Percentiles rank a stretch among this genome's conserved stretches.
These are phyloP conservation scores for Drosophila pegasa DNA, from an alignment of 2,888 invertebrate genomes.

Conservation along the genomic window DNA sequence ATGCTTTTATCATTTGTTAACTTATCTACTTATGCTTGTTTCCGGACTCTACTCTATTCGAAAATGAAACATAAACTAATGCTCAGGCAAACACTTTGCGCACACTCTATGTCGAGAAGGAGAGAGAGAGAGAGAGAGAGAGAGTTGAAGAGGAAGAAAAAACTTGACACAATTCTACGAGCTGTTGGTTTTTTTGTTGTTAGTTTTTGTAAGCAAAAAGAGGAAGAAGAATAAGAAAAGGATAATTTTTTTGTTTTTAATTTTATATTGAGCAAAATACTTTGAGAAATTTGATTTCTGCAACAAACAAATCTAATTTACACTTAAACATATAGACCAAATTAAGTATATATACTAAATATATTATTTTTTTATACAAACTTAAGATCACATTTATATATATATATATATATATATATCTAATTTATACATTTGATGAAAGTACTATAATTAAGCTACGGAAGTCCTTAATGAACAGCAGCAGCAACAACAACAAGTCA, in stretches of 20 bases:
- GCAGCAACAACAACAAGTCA: constrained; percentile 60
- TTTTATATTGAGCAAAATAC: constrained; percentile 56
- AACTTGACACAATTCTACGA: constrained; percentile 54
- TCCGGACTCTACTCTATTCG: constrained; percentile 27
- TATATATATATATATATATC: not conserved
- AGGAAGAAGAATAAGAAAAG: constrained; percentile 2
- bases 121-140: too few species aligned
- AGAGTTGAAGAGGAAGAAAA: constrained; percentile 13
- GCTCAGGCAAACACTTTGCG: constrained; percentile 69
- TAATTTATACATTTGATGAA: constrained; percentile 26
- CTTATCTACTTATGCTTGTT: constrained; percentile 1
- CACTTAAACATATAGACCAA: constrained; percentile 48
- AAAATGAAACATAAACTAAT: constrained; percentile 40
- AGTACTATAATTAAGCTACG: constrained; percentile 37
- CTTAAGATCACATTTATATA: constrained; percentile 9
- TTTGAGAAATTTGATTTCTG: constrained; percentile 65
- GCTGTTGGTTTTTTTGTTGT: constrained; percentile 72
- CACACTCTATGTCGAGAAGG: too few species aligned
- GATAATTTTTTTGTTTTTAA: constrained; percentile 21
- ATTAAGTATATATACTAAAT: constrained; percentile 55
- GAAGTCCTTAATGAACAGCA: constrained; percentile 42
- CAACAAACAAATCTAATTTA: constrained; percentile 47
- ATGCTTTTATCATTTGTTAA: constrained; percentile 24
- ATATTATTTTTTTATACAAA: constrained; percentile 30
- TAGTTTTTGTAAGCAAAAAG: constrained; percentile 68